phyloP scores from a whole-genome alignment of 2,113 vertebrate genomes.

The Phalacrocorax carbo region DNA sequence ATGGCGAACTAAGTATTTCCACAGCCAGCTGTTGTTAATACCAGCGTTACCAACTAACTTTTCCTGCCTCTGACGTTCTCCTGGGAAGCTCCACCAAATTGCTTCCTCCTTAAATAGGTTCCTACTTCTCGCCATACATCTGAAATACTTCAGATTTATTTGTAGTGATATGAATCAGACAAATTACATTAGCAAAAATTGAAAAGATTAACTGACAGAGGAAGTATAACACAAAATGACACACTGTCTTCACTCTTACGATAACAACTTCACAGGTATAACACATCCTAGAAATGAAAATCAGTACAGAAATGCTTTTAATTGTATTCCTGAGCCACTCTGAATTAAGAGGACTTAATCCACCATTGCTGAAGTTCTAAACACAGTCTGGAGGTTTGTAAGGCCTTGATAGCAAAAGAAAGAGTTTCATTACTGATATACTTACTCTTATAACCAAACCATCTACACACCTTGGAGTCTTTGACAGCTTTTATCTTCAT shows the following conservation, averaged over 20 bases:
- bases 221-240: neutral
- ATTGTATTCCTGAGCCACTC: neutral
- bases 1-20: neutral
- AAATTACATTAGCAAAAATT: conserved; percentile 42
- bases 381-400: neutral
- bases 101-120: neutral
- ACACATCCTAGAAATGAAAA: neutral
- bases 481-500: neutral
- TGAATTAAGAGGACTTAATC: neutral
- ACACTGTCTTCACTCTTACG: neutral
- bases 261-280: neutral
- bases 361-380: neutral
- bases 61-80: neutral
- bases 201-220: conserved; percentile 35
- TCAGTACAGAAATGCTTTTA: neutral
- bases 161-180: neutral
- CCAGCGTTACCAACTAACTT: neutral
- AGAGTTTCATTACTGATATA: neutral
- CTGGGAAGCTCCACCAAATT: neutral
- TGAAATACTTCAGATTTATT: conserved; percentile 26
- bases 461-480: neutral
- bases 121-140: neutral
- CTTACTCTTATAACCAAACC: neutral
- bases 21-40: neutral
- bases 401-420: neutral